Percentiles rank a stretch among this genome's conserved stretches.
Conservation (phyloP, 2,888 invertebrate genomes). For the Cantharis flavilabris region DNA sequence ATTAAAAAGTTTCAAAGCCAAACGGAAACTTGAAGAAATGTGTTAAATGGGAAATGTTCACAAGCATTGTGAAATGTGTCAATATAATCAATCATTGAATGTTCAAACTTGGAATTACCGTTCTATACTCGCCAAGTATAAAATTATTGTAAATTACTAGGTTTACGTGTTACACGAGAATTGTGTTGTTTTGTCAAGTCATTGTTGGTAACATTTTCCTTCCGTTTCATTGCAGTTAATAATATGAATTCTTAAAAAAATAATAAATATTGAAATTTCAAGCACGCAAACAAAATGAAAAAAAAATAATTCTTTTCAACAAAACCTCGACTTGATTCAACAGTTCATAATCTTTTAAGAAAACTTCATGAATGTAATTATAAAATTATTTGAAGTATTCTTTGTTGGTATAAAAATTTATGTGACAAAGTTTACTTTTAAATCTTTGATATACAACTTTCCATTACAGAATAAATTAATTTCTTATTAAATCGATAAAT, state of each 20-base stretch:
- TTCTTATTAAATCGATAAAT: neutral
- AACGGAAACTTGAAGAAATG: no score
- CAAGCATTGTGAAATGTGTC: no score
- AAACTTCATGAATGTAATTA: neutral
- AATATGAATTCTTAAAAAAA: neutral
- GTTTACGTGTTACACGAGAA: no score
- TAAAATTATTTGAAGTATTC: neutral
- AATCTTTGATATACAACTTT: neutral
- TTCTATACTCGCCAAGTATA: no score
- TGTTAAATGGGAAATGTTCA: no score
- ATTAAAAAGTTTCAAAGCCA: no score
- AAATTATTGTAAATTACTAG: no score
- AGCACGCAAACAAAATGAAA: neutral
- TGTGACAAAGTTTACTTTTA: neutral
- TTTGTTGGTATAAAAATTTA: neutral
- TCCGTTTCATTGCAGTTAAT: no score
- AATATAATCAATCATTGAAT: no score
- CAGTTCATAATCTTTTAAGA: neutral
- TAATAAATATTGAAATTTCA: neutral
- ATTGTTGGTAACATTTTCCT: no score
- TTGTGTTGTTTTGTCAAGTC: no score
- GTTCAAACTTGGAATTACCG: no score
- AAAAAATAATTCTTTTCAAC: neutral
- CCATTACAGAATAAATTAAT: neutral
- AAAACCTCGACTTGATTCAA: neutral